Evolutionary conservation across 2,888 invertebrate genomes (phyloP), one percentile per base, ranked within the genome.

Genomic region (Drosophila ezoana): DNA sequence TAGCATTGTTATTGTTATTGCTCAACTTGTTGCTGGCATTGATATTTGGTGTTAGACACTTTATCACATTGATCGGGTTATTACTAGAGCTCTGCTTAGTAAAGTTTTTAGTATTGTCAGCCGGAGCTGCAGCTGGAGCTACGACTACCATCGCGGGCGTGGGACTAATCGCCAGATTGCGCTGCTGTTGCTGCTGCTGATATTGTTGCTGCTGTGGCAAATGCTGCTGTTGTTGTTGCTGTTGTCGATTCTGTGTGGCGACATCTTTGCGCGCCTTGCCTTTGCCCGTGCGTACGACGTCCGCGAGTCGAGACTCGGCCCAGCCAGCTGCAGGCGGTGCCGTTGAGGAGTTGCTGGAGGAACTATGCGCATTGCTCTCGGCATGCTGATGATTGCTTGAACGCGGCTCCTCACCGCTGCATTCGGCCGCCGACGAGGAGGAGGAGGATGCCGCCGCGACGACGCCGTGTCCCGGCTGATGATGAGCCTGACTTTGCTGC

Each of bases 221-320:
- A 33, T 70, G 78, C 48, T 72, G 81, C 64, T 76, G 84, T 66
- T 85, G 80, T 56, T 80, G 87, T 79, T 87, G 79, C 73, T 76
- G 78, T 33, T 89, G 79, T 52, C 81, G 76, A 33, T 73, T 89
- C 70, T 89, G 87, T 18, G 38, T 62, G 28, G 69, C 60, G 33
- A 79, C 87, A 61, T 91, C 91, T 71, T 91, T 91, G 40, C 91
- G 90, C n/a, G 88, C 82, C 66, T 91, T 91, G 64, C 90, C 90
- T 47, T 86, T 81, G 35, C 78, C 85, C 3, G 76, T 77, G 37
- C 96, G 96, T 49, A 96, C 96, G 44, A 96, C 96, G 91, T 96
- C 96, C 11, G 96, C 95, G 87, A 96, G 93, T 90, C 96, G 95
- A 91, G 93, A 95, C 90, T 94, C 93, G 45, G 92, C 87, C 91